Evolutionary conservation across 2,113 vertebrate species (phyloP).

Genomic region (Elaphurus davidianus): DNA sequence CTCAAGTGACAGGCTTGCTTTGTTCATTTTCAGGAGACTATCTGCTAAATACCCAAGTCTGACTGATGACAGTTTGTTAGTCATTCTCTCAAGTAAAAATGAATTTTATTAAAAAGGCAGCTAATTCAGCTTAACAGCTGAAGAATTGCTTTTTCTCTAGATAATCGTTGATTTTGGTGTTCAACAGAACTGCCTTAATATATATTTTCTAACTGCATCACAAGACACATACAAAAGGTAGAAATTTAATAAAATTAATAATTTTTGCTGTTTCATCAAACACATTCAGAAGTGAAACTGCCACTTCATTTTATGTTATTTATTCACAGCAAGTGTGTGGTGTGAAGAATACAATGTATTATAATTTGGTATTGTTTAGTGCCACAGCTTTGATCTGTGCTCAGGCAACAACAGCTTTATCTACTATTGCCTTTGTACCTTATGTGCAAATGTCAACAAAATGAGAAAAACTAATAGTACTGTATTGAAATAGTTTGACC

Average conservation of each 20-base stretch:
- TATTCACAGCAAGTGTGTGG: background rate
- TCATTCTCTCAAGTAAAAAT: constrained; percentile 20
- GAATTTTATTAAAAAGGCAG: background rate
- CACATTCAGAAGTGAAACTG: background rate
- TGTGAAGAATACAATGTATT: background rate
- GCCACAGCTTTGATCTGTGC: background rate
- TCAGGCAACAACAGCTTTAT: background rate
- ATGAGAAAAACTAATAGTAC: background rate
- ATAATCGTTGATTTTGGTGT: background rate
- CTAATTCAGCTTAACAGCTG: background rate
- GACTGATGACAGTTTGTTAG: background rate
- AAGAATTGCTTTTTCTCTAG: background rate
- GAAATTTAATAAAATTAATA: background rate
- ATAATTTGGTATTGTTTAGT: background rate
- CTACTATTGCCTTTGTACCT: background rate
- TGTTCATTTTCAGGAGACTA: constrained; percentile 32
- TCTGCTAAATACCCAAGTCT: background rate
- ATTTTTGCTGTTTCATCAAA: background rate
- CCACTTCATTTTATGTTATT: background rate
- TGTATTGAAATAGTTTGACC: background rate
- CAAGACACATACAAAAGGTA: background rate
- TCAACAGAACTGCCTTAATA: background rate
- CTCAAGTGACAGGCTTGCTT: background rate
- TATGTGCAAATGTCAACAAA: background rate
- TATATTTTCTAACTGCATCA: background rate